Conservation (phyloP, 2,888 invertebrate genomes). For the Megaustenia siamemsis region DNA sequence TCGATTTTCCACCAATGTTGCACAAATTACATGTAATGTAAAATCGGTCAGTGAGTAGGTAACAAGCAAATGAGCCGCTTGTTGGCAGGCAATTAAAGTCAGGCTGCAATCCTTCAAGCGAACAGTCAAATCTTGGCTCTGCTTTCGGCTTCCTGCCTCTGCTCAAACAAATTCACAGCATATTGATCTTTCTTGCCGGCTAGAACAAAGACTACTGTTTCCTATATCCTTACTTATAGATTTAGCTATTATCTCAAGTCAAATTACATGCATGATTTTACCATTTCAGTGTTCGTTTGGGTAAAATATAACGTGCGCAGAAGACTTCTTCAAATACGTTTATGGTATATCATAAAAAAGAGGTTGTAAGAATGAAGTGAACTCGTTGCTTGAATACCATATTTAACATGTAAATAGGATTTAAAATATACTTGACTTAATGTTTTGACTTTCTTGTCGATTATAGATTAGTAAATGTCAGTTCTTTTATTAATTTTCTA, state of each 20-base stretch:
- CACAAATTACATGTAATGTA: background rate
- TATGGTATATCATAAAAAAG: background rate
- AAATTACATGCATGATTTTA: background rate
- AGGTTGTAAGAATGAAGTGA: background rate
- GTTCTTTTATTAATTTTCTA: too few species aligned
- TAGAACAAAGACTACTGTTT: background rate
- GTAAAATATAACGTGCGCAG: background rate
- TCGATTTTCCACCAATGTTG: background rate
- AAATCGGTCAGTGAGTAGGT: background rate
- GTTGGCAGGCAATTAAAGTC: background rate
- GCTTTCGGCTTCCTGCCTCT: background rate
- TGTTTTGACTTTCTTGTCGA: too few species aligned
- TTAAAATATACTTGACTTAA: background rate
- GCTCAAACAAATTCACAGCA: too few species aligned
- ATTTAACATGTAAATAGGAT: background rate
- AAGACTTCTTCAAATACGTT: background rate
- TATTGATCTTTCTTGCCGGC: conserved; percentile 12
- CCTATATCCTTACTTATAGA: background rate
- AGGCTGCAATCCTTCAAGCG: background rate
- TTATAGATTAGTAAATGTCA: too few species aligned
- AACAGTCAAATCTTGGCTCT: background rate
- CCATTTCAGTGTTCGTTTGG: background rate
- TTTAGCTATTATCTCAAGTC: conserved; percentile 2
- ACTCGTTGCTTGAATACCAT: too few species aligned
- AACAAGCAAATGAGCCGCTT: background rate